Percentiles rank a stretch among this genome's conserved stretches.
Conservation (phyloP, 2,888 invertebrate genomes). For the Idaea biselata region DNA sequence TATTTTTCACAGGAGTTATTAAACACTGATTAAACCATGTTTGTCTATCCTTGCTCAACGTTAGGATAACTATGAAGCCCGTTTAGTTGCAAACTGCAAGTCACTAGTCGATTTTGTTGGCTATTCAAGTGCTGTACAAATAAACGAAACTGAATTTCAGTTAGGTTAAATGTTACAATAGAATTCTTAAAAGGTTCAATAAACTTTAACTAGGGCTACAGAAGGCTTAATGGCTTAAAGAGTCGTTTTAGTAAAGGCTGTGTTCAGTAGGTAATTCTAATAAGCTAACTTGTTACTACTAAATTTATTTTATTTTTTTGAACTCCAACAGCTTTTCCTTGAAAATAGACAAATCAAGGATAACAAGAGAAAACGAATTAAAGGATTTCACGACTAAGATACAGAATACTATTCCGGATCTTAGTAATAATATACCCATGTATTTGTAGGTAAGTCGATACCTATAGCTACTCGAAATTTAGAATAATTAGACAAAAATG, state of each 20-base stretch:
- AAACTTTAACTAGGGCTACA: background rate
- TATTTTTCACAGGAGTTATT: background rate
- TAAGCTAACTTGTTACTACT: conserved; percentile 8
- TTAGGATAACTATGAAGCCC: background rate
- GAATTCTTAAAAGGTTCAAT: background rate
- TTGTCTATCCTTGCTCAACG: background rate
- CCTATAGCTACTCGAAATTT: too few species aligned
- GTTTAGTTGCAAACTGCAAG: conserved; percentile 34
- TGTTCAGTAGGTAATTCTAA: background rate
- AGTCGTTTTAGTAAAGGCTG: conserved; percentile 25
- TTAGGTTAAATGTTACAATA: background rate
- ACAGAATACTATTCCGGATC: too few species aligned
- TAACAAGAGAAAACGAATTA: too few species aligned
- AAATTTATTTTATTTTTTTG: too few species aligned
- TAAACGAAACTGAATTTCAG: conserved; percentile 17
- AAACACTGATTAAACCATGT: background rate
- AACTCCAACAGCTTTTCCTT: too few species aligned
- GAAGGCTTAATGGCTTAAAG: conserved; percentile 17
- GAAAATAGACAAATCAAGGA: too few species aligned
- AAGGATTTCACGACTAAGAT: too few species aligned
- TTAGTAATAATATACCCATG: too few species aligned
- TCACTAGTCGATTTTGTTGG: conserved; percentile 39
- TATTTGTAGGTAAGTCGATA: too few species aligned
- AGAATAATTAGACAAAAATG: too few species aligned
- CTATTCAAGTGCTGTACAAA: conserved; percentile 24